phyloP scores from a whole-genome alignment of 2,888 invertebrate genomes.

The Macaria liturata region DNA sequence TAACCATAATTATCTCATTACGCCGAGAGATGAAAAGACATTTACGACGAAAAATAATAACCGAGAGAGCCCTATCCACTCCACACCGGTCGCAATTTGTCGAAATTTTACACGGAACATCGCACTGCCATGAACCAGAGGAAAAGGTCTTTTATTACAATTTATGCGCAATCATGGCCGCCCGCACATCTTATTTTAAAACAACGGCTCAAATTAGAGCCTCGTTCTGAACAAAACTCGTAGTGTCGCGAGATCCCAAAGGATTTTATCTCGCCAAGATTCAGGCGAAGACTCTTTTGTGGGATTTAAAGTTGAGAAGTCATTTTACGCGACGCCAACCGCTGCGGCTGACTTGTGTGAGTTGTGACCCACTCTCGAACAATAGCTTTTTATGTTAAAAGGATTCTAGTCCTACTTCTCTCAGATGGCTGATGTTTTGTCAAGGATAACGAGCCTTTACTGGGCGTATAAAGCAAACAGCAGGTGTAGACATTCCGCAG shows the following conservation, averaged over 20 bases:
- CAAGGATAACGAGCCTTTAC: slow-evolving; percentile 22
- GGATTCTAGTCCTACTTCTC: slow-evolving; percentile 20
- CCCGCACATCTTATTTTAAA: slow-evolving; percentile 29
- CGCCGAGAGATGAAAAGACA: no score
- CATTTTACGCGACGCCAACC: slow-evolving; percentile 28
- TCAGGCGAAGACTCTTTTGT: slow-evolving; percentile 29
- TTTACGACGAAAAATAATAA: no score
- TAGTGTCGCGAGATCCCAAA: slow-evolving; percentile 20
- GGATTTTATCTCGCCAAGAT: slow-evolving; percentile 18
- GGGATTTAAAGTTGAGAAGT: slow-evolving; percentile 32
- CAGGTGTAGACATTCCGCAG: slow-evolving; percentile 28
- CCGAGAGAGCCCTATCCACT: background rate
- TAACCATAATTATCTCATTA: no score
- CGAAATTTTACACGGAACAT: slow-evolving; percentile 27
- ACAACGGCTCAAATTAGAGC: slow-evolving; percentile 22
- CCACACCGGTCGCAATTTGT: slow-evolving; percentile 18
- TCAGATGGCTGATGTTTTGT: slow-evolving; percentile 14
- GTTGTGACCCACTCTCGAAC: slow-evolving; percentile 31
- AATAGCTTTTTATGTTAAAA: slow-evolving; percentile 32
- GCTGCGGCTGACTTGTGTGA: slow-evolving; percentile 7
- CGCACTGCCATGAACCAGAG: slow-evolving; percentile 5
- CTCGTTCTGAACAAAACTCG: slow-evolving; percentile 24
- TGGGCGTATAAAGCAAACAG: slow-evolving; percentile 17
- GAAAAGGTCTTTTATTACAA: slow-evolving; percentile 37
- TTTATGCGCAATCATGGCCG: slow-evolving; percentile 49